Base-by-base conservation (phyloP, 2,797 vertebrate genomes). In the Coregonus sp. region DNA sequence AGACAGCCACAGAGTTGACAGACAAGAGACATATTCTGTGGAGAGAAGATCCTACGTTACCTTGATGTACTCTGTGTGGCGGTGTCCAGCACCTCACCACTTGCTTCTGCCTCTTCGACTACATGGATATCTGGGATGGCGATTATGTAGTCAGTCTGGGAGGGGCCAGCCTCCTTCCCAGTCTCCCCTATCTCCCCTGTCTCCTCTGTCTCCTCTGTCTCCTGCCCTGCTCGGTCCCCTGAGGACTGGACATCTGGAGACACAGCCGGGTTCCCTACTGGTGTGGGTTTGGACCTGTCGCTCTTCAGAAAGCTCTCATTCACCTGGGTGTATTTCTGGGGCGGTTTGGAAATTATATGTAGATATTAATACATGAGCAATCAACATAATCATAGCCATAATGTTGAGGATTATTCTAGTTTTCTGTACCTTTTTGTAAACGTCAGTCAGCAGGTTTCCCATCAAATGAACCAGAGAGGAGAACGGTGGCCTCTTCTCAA, bases 401-500 rank as follows among this genome's bases (percentile, higher is more conserved):
- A 9, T 20, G 3, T 25, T 63, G 11, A 25, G 9, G 3, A 63
- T 63, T 29, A 25, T 63, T 29, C 59, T 25, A 11, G 59, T 25
- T 20, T 3, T 63, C 40, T 9, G 9, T 52, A 68, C 96, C 96
- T 97, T 94, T 74, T 92, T 96, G 87, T 95, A 96, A 51, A 92
- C 90, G 1, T 96, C 95, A 0, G 86, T 86, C 87, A 98, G 73
- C 78, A 96, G 92, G 75, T 93, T 93, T 71, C 95, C 95, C 1
- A 96, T 79, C 0, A 95, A 87, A 65, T 90, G 74, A 66, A 94
- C 94, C 81, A 98, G 82, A 65, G 94, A 95, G 12, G 95, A 95
- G 87, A 98, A 97, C 12, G 94, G 86, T 0, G 97, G 97, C 78
- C 97, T 94, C 15, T 92, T 92, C 86, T 95, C 93, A 78, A 95